Percentiles rank a stretch among this genome's conserved stretches.
Conservation (phyloP, 2,888 invertebrate genomes). For the Sturmia bella region DNA sequence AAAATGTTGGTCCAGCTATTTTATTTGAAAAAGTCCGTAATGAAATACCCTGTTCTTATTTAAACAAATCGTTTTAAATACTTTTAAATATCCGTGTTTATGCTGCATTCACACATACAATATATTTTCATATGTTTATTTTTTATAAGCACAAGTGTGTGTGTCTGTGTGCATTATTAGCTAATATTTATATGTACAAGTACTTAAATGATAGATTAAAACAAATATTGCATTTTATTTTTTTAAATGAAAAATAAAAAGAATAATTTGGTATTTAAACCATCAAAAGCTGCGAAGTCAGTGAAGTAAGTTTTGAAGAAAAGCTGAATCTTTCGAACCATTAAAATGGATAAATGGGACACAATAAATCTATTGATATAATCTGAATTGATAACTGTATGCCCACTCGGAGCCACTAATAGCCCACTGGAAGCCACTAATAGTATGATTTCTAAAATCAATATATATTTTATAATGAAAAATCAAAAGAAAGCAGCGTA, state of each 20-base stretch:
- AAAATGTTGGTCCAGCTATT: too few relatives aligned
- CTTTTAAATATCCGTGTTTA: not conserved
- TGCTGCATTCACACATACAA: constrained; percentile 2
- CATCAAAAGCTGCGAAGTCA: not conserved
- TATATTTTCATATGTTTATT: constrained; percentile 1
- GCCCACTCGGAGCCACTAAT: too few relatives aligned
- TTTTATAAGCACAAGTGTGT: not conserved
- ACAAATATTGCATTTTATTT: constrained; percentile 41
- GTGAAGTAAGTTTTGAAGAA: not conserved
- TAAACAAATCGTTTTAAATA: constrained; percentile 9
- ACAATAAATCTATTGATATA: too few relatives aligned
- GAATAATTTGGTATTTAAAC: not conserved
- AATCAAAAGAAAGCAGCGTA: too few relatives aligned
- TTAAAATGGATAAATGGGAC: too few relatives aligned
- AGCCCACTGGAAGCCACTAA: too few relatives aligned
- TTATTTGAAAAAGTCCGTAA: not conserved
- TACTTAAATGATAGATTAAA: constrained; percentile 11
- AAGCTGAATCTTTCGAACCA: too few relatives aligned
- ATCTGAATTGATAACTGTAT: too few relatives aligned
- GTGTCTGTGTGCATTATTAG: constrained; percentile 22
- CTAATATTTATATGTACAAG: not conserved
- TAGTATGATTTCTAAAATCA: too few relatives aligned
- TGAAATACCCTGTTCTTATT: not conserved
- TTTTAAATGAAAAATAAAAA: constrained; percentile 19
- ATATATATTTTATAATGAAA: too few relatives aligned